phyloP scores from a whole-genome alignment of 2,113 vertebrate genomes.

The Tamias sibiricus region DNA sequence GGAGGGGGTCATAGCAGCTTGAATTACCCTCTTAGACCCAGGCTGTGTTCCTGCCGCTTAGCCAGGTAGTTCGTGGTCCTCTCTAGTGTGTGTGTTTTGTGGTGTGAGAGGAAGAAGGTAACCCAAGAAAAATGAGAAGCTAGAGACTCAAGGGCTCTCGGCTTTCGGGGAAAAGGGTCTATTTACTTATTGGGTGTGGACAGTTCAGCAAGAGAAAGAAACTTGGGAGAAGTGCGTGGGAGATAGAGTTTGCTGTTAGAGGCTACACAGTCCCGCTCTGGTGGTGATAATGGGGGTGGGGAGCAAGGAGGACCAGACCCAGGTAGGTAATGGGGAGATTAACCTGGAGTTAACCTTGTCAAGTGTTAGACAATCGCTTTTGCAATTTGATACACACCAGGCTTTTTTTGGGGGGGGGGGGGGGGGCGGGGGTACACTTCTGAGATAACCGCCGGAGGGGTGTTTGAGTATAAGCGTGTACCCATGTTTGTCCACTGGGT shows the following conservation, averaged over 20 bases:
- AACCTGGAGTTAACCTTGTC: conserved; percentile 81
- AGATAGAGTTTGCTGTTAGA: conserved; percentile 16
- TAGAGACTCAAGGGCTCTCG: background rate
- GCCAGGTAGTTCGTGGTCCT: conserved; percentile 21
- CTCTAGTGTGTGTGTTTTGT: conserved; percentile 52
- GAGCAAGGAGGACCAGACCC: background rate
- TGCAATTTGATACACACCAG: conserved; percentile 69
- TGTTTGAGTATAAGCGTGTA: background rate
- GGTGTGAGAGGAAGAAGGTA: conserved; percentile 45
- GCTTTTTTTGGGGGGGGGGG: background rate
- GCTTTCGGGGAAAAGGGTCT: conserved; percentile 74
- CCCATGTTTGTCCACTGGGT: background rate
- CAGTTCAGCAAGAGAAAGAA: conserved; percentile 12
- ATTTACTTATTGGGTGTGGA: conserved; percentile 65
- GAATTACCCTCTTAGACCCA: background rate
- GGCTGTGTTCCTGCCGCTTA: background rate
- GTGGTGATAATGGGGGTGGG: background rate
- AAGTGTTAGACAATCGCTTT: conserved; percentile 66
- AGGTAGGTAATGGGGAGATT: conserved; percentile 73
- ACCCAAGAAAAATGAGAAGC: conserved; percentile 52
- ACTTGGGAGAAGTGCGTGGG: conserved; percentile 13
- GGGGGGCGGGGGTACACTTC: background rate
- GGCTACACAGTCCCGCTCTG: background rate
- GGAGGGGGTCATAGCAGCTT: background rate
- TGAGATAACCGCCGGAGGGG: background rate